Evolutionary conservation across 2,888 invertebrate genomes (phyloP), one percentile per base, ranked within the genome.

Genomic region (Minunthozetes semirufus): DNA sequence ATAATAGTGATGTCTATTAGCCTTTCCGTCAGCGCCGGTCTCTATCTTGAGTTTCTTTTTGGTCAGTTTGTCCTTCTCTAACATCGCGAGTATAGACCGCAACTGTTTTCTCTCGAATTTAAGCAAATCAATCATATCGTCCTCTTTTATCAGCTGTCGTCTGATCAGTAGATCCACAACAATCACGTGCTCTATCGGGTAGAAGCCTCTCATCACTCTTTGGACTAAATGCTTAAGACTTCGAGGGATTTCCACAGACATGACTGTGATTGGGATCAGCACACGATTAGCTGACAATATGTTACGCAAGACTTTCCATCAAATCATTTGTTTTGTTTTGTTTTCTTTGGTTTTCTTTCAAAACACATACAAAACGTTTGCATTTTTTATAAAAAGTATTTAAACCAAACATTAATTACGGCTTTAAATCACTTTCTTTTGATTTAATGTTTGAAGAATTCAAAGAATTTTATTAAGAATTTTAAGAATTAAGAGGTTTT

Each of bases 1-100:
- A 84, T 96, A 97, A 83, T 95, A 97, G 84, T 95, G 96, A 25
- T 95, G 94, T 86, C 94, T 92, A 81, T 93, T 94, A 46, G 94
- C 93, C 85, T 94, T 94, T 5, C 94, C 94, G 84, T 97, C 96
- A 0, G 89, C 87, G 48, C 92, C 94, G 74, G 96, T 96, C 86
- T 96, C 96, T 91, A 96, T 94, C 85, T 92, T 89, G 80, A 96
- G 85, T 80, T 93, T 87, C 46, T 92, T 90, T 87, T 93, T 93
- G 78, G 94, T 90, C 81, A 97, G 94, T 85, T 95, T 94, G 82
- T 97, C 97, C 81, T 89, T 93, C 82, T 91, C 90, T 76, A 97
- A 83, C 0, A 89, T 89, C 0, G 93, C 87, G 83, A 97, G 91
- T 80, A 93, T 86, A 0, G 93, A 90, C 80, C 96, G 86, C 73